A percentile compares a stretch with the other conserved stretches of the same genome.
These are phyloP conservation scores for Parauchenoglanis ngamensis DNA, from an alignment of 2,797 vertebrate species.

Conservation along the genomic window DNA sequence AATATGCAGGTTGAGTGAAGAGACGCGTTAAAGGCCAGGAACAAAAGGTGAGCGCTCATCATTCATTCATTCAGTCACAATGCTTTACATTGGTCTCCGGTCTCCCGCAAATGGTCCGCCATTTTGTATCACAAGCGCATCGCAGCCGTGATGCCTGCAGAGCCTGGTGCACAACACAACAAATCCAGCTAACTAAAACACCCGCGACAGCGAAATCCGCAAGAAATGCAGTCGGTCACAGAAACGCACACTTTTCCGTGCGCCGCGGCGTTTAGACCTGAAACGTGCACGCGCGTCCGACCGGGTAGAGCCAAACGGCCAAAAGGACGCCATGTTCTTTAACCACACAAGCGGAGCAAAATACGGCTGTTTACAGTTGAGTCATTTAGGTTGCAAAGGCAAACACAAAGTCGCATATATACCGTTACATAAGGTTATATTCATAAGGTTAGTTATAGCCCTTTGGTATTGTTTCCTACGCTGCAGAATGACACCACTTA, in stretches of 20 bases:
- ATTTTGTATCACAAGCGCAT: slow-evolving; percentile 33
- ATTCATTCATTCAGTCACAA: not conserved
- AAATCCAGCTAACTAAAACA: not conserved
- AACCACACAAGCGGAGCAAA: not conserved
- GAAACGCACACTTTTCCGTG: not conserved
- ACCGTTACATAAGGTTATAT: not conserved
- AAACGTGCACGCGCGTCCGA: not conserved
- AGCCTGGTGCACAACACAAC: too few relatives aligned
- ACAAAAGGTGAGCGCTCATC: not conserved
- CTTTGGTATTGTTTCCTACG: not conserved
- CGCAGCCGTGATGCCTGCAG: not conserved
- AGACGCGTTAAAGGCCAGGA: not conserved
- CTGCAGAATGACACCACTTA: not conserved
- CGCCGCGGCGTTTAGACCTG: not conserved
- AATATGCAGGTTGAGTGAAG: not conserved
- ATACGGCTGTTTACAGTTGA: not conserved
- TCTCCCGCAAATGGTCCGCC: slow-evolving; percentile 14
- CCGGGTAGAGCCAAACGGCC: not conserved
- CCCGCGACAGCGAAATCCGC: not conserved
- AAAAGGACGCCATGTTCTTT: slow-evolving; percentile 40
- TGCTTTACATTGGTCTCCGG: not conserved
- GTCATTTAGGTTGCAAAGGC: not conserved
- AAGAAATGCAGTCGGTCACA: not conserved
- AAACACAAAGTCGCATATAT: not conserved
- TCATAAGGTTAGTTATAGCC: too few relatives aligned